Evolutionary conservation across 2,113 vertebrate species (phyloP).

Genomic region (Erythrolamprus reginae): DNA sequence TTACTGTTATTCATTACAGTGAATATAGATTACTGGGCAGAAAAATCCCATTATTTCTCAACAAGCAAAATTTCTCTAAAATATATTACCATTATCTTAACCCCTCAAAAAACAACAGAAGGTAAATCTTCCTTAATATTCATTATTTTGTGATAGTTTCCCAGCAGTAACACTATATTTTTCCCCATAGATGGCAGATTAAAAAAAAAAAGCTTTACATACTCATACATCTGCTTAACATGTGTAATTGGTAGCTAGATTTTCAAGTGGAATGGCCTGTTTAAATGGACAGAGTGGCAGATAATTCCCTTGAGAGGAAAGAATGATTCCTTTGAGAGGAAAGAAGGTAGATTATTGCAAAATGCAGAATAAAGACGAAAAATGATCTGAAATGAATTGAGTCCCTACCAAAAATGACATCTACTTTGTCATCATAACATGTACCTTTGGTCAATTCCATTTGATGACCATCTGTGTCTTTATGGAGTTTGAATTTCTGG

Average conservation of each 20-base stretch:
- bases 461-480: slow-evolving; percentile 65
- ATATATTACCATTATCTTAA: neutral
- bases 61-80: slow-evolving; percentile 57
- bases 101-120: slow-evolving; percentile 56
- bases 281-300: slow-evolving; percentile 77
- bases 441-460: slow-evolving; percentile 66
- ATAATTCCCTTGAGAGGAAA: slow-evolving; percentile 72
- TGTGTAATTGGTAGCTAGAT: slow-evolving; percentile 70
- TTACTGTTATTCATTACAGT: slow-evolving; percentile 56
- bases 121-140: slow-evolving; percentile 62
- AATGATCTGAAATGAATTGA: slow-evolving; percentile 77
- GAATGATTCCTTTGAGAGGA: slow-evolving; percentile 73
- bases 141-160: slow-evolving; percentile 68
- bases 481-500: slow-evolving; percentile 52
- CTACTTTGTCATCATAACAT: slow-evolving; percentile 63
- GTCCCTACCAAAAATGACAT: slow-evolving; percentile 77
- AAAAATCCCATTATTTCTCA: slow-evolving; percentile 46
- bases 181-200: slow-evolving; percentile 68
- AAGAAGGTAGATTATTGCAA: slow-evolving; percentile 72
- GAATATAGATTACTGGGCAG: neutral
- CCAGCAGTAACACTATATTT: slow-evolving; percentile 74
- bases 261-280: slow-evolving; percentile 73
- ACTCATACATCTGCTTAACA: slow-evolving; percentile 79
- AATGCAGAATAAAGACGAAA: slow-evolving; percentile 71
- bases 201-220: slow-evolving; percentile 62